Conservation (phyloP, 1,140 invertebrate species). For the Dendrolimus punctatus region DNA sequence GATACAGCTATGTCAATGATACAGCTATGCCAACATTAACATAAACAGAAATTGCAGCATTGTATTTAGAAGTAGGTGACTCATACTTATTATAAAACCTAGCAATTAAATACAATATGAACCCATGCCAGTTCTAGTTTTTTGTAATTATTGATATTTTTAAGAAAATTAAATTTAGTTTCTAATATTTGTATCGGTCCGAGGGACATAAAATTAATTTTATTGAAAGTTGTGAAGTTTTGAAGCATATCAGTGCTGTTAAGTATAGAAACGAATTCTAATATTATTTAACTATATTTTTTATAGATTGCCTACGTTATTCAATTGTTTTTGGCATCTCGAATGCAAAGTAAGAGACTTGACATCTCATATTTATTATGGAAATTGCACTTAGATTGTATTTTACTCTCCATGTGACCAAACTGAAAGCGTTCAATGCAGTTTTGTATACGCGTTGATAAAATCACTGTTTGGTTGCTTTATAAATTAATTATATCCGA, state of each 20-base stretch:
- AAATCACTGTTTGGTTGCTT: not conserved
- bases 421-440: slow-evolving; percentile 21
- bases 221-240: slow-evolving; percentile 43
- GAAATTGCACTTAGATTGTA: slow-evolving; percentile 3
- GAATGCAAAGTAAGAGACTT: too few relatives aligned
- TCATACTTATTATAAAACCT: too few relatives aligned
- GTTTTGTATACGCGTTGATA: too few relatives aligned
- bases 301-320: slow-evolving; percentile 20
- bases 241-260: slow-evolving; percentile 52
- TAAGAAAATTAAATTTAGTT: slow-evolving; percentile 1
- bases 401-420: slow-evolving; percentile 59
- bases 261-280: slow-evolving; percentile 20
- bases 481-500: not conserved
- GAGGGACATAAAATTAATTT: slow-evolving; percentile 31
- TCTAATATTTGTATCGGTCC: slow-evolving; percentile 20
- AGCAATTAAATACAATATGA: too few relatives aligned
- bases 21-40: too few relatives aligned
- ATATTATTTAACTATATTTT: slow-evolving; percentile 26
- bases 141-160: not conserved
- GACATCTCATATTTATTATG: too few relatives aligned
- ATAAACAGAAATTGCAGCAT: too few relatives aligned
- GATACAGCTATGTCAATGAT: too few relatives aligned
- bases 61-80: too few relatives aligned
- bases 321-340: too few relatives aligned
- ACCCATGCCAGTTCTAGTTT: not conserved